Base-by-base conservation (phyloP, 2,797 vertebrate species). In the Melanotaenia pygmaea region DNA sequence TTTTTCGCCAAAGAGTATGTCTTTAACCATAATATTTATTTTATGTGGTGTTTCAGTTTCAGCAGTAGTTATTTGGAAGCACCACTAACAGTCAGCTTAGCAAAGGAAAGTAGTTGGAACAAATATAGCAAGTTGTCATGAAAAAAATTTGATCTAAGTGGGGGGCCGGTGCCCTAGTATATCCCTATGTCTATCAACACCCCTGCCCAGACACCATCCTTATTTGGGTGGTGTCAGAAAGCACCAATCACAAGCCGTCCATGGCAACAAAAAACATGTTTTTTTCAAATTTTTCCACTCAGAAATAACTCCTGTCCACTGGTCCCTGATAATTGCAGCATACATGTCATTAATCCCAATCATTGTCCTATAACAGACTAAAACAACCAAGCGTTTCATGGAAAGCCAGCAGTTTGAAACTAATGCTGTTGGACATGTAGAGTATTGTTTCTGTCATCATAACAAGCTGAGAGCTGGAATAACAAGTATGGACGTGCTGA, bases 301-400 rank as follows among this genome's bases (percentile, higher is more conserved):
- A 61, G 69, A 68, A 84, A 88, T 85, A 84, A 56, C 74, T 85
- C 4, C 38, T 74, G 79, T 54, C 77, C 76, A 78, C 67, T 80
- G 64, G 60, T 67, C 64, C 77, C 74, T 81, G 67, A 28, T 28
- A 80, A 88, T 82, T 68, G 16, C 59, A 43, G 59, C 70, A 64
- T 38, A 18, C 12, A 3, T 61, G 51, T 75, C 79, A 72, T 87
- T 75, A 70, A 67, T 56, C 54, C 64, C 40, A 1, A 32, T 59
- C 77, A 59, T 68, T 80, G 76, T 82, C 34, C 54, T 54, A 53
- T 59, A 59, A 72, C 56, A 24, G 16, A 76, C 56, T 62, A 73
- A 76, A 64, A 63, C 64, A 53, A 12, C 78, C 82, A 76, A 83
- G 80, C 8, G 61, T n/a, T 50, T 34, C 1, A 32, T 3, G 30